phyloP scores from a whole-genome alignment of 1,140 invertebrate species.

The Sinella curviseta region DNA sequence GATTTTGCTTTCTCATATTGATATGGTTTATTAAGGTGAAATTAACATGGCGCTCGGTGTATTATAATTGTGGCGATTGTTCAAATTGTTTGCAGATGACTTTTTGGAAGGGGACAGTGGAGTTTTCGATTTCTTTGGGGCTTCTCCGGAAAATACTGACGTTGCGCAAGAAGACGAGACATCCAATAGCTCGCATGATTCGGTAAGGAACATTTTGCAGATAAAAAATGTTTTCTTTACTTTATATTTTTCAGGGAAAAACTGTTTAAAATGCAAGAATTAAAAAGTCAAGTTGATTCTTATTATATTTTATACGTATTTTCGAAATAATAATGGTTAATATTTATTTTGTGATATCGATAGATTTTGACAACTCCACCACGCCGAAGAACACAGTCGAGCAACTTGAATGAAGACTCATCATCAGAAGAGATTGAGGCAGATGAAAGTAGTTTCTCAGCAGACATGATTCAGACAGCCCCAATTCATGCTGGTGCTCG shows the following conservation, averaged over 20 bases:
- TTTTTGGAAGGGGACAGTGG: constrained; percentile 45
- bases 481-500: constrained; percentile 44
- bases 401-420: background rate
- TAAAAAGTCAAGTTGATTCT: no score
- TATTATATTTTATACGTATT: no score
- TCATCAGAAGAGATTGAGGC: background rate
- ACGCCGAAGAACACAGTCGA: background rate
- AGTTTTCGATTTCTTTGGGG: constrained; percentile 38
- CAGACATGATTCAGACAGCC: constrained; percentile 49
- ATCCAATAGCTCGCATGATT: background rate
- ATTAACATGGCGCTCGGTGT: no score
- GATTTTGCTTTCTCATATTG: no score
- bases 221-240: background rate
- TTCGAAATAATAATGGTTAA: no score
- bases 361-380: background rate
- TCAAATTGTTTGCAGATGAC: no score
- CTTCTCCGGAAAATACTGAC: constrained; percentile 1
- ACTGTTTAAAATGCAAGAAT: no score
- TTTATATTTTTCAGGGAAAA: no score
- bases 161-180: background rate
- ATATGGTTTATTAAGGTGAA: no score
- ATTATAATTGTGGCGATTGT: no score
- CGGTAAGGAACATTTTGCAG: background rate
- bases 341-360: background rate
- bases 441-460: constrained; percentile 23